These are phyloP conservation scores for Apus apus DNA, from an alignment of 2,113 vertebrate genomes.

Conservation along the genomic window DNA sequence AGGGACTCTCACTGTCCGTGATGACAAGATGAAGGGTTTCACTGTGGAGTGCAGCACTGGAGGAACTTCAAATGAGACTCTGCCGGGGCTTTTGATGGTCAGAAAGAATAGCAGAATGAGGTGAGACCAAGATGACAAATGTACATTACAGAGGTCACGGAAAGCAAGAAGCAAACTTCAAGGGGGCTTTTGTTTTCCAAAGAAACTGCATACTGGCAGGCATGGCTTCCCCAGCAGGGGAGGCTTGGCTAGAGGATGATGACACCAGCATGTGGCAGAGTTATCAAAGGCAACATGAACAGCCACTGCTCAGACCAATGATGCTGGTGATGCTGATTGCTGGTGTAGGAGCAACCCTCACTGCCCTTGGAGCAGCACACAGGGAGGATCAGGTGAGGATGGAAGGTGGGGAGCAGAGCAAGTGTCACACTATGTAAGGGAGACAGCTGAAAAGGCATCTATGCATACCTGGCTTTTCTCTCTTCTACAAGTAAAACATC, in stretches of 20 bases:
- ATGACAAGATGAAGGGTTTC: background rate
- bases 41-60: accelerated
- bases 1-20: accelerated
- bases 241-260: background rate
- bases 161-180: background rate
- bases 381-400: accelerated
- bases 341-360: background rate
- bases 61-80: background rate
- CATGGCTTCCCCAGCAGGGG: background rate
- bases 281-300: accelerated
- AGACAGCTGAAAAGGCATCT: background rate
- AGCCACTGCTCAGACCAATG: background rate
- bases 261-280: background rate
- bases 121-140: background rate
- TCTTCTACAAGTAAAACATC: background rate
- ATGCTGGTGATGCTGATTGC: background rate
- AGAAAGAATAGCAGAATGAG: background rate
- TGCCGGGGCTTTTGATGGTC: background rate
- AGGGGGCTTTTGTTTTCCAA: background rate
- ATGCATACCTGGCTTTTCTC: background rate
- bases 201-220: background rate
- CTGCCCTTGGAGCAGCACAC: background rate
- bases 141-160: background rate
- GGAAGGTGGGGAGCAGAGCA: background rate
- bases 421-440: background rate